These are phyloP conservation scores for Rhyacichthys aspro DNA, from an alignment of 2,797 vertebrate genomes.

Conservation along the genomic window DNA sequence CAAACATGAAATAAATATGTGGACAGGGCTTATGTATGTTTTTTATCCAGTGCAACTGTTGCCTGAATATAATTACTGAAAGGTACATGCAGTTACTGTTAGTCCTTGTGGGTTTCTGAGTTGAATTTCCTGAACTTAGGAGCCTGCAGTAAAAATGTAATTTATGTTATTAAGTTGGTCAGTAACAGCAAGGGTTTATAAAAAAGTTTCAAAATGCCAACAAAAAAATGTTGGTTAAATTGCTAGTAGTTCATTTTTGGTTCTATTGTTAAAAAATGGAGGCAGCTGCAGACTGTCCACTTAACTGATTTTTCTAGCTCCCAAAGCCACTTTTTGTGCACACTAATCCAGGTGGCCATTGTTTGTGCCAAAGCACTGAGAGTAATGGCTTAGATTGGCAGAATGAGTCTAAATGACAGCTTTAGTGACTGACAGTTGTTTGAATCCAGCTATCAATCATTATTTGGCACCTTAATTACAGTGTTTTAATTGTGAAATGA, in stretches of 20 bases:
- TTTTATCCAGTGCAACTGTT: neutral
- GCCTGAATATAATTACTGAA: neutral
- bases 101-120: neutral
- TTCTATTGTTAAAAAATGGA: slow-evolving; percentile 31
- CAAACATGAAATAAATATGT: neutral
- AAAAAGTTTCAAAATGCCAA: no score
- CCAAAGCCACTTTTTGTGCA: slow-evolving; percentile 51
- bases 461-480: slow-evolving; percentile 39
- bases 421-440: slow-evolving; percentile 55
- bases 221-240: no score
- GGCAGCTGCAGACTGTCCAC: slow-evolving; percentile 61
- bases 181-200: slow-evolving; percentile 4
- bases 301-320: slow-evolving; percentile 47
- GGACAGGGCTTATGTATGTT: neutral
- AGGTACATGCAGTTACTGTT: neutral
- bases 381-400: slow-evolving; percentile 36
- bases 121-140: neutral
- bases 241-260: neutral
- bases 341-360: slow-evolving; percentile 68
- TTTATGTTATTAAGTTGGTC: neutral
- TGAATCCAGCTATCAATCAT: slow-evolving; percentile 43
- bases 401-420: slow-evolving; percentile 47
- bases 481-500: slow-evolving; percentile 31
- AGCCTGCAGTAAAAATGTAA: slow-evolving; percentile 1
- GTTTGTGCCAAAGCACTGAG: slow-evolving; percentile 66